Conservation (phyloP, 2,888 invertebrate species). For the Metopia argyrocephala region DNA sequence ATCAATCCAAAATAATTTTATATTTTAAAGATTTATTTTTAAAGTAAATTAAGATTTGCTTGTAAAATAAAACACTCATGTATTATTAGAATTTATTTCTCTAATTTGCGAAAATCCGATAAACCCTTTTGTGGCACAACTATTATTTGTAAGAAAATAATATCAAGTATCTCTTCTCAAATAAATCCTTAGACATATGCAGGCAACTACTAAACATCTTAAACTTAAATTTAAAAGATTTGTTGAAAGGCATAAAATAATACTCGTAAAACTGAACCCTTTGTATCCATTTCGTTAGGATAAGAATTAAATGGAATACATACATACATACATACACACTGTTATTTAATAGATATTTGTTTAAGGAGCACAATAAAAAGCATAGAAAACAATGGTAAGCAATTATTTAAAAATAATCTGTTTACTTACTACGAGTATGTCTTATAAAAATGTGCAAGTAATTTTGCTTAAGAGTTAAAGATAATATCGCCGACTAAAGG, state of each 20-base stretch:
- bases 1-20: too few relatives aligned
- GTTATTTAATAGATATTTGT: too few relatives aligned
- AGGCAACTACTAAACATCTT: conserved; percentile 49
- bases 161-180: conserved; percentile 57
- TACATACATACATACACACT: too few relatives aligned
- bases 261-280: neutral
- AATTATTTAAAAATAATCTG: conserved; percentile 65
- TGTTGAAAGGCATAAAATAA: conserved; percentile 21
- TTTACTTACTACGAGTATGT: conserved; percentile 59
- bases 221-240: conserved; percentile 46
- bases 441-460: conserved; percentile 33
- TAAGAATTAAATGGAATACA: too few relatives aligned
- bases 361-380: conserved; percentile 24
- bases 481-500: conserved; percentile 62
- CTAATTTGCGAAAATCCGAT: conserved; percentile 26
- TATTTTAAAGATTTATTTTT: too few relatives aligned
- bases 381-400: conserved; percentile 61
- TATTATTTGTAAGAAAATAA: conserved; percentile 18
- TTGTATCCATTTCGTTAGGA: neutral
- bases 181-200: conserved; percentile 49
- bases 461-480: conserved; percentile 38
- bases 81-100: conserved; percentile 35
- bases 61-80: too few relatives aligned
- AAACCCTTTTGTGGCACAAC: conserved; percentile 25
- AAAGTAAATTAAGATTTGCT: too few relatives aligned